Evolutionary conservation across 2,888 invertebrate species (phyloP).

Genomic region (Tuta absoluta): DNA sequence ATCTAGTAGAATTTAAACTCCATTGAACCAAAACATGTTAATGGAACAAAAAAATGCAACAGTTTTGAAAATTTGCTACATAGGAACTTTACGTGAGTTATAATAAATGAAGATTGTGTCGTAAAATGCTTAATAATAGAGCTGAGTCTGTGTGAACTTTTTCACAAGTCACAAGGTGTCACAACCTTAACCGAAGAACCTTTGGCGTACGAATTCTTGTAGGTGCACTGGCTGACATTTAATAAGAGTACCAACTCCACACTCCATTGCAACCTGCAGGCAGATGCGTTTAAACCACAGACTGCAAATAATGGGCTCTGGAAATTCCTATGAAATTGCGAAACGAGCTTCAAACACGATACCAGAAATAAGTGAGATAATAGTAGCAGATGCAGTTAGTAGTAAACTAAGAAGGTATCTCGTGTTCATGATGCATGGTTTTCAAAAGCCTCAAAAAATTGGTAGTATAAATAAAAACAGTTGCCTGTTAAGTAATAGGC

Average conservation of each 20-base stretch:
- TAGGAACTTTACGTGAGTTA: too few species aligned
- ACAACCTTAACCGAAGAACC: slow-evolving; percentile 15
- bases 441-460: too few species aligned
- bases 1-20: too few species aligned
- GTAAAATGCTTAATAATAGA: background rate
- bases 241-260: background rate
- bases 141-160: background rate
- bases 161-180: background rate
- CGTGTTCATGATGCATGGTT: too few species aligned
- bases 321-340: background rate
- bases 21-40: too few species aligned
- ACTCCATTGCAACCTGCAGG: slow-evolving; percentile 5
- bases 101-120: background rate
- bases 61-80: too few species aligned
- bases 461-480: too few species aligned
- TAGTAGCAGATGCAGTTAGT: background rate
- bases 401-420: too few species aligned
- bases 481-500: too few species aligned
- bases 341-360: background rate
- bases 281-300: slow-evolving; percentile 26
- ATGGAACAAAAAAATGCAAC: too few species aligned
- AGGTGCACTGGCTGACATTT: slow-evolving; percentile 11
- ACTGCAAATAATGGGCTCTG: slow-evolving; percentile 8
- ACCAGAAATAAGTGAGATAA: slow-evolving; percentile 1
- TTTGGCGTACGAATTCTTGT: slow-evolving; percentile 4